Percentiles rank a stretch among this genome's conserved stretches.
phyloP scores from a whole-genome alignment of 2,113 vertebrate species.

The Balaeniceps rex region DNA sequence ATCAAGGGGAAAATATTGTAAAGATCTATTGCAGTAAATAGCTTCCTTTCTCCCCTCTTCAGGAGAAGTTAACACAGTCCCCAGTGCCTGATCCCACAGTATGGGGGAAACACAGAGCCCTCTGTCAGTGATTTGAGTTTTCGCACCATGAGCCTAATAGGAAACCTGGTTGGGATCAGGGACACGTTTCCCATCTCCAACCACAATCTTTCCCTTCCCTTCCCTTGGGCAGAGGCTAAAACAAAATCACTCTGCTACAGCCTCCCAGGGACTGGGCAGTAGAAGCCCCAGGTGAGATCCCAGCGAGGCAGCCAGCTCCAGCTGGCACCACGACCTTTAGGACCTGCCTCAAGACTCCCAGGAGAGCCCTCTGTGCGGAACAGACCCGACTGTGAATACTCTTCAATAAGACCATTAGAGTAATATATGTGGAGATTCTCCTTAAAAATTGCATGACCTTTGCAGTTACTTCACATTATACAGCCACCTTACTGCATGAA shows the following conservation, averaged over 20 bases:
- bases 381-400: not conserved
- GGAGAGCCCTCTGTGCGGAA: not conserved
- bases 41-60: not conserved
- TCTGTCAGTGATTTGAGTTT: not conserved
- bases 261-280: not conserved
- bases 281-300: not conserved
- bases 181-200: not conserved
- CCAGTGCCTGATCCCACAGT: not conserved
- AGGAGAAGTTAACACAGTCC: not conserved
- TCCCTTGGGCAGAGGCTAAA: not conserved
- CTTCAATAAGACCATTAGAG: not conserved
- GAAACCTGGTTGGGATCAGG: not conserved
- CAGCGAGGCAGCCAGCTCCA: not conserved
- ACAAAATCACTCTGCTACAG: not conserved
- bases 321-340: accelerated
- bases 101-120: not conserved
- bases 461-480: not conserved
- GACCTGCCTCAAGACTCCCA: not conserved
- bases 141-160: not conserved
- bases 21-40: not conserved
- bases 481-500: not conserved
- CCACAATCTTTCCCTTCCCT: not conserved
- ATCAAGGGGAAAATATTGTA: not conserved
- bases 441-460: not conserved
- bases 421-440: not conserved